Evolutionary conservation across 2,797 vertebrate genomes (phyloP), one percentile per base, ranked within the genome.

Genomic region (Poecilia velifera): DNA sequence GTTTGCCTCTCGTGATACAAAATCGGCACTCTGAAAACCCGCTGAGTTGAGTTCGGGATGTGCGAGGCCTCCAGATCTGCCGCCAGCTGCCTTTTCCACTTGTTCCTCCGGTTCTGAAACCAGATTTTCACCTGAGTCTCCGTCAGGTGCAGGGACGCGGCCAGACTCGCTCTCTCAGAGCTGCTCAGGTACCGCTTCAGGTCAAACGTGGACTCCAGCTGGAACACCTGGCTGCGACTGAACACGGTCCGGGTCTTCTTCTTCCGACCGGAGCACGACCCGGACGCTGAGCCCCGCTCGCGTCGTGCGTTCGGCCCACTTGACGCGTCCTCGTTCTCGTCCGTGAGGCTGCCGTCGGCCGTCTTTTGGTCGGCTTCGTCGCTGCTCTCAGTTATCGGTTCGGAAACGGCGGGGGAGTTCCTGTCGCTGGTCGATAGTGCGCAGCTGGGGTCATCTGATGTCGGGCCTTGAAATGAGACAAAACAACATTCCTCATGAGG

Each of bases 121-220:
- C 97, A 98, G 90, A 97, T 97, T 85, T 98, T 97, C 57, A 97
- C 97, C 93, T 97, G 97, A 0, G 97, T 97, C 93, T 97, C 97
- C 1, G 96, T 97, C 85, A 98, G 95, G 79, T 95, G 96, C 14
- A 97, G 94, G 0, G 96, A 94, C 20, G 94, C 93, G 0, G 96
- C 96, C 76, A 97, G 92, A 0, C 95, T 95, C 0, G 96, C 96
- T 57, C 96, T 93, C 81, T 97, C 96, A 5, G 96, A 95, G 88
- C 96, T 97, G 92, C 96, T 97, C 79, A 97, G 93, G 82, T 97
- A 98, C 45, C 97, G 96, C 76, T 98, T 98, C 89, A 97, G 83
- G 84, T 99, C 98, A 87, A 98, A 99, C 3, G 97, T 98, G 82
- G 97, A 98, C 89, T 99, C 98, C 73, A 98, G 92, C 93, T 98